Conservation (phyloP, 1,140 invertebrate species). For the Trinorchestia longiramus region DNA sequence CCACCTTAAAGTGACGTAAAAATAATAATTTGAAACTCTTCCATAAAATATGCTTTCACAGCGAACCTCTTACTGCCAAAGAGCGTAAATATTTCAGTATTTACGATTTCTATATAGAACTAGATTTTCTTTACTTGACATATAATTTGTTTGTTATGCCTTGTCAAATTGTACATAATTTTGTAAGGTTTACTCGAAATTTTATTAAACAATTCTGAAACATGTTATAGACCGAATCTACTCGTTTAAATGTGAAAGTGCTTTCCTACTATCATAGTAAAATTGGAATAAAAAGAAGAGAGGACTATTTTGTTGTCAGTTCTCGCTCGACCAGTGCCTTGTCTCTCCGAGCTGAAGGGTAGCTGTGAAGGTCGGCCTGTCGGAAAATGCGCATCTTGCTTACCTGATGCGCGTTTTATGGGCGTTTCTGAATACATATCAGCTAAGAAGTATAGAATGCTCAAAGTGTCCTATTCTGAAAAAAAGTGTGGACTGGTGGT, state of each 20-base stretch:
- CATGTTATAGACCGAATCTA: not conserved
- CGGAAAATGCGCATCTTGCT: slow-evolving; percentile 19
- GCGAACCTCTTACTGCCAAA: not conserved
- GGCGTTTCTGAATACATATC: not conserved
- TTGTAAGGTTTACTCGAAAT: not conserved
- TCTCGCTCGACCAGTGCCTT: not conserved
- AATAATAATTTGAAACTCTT: not conserved
- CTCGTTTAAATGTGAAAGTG: not conserved
- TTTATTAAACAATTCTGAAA: not conserved
- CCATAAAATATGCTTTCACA: not conserved
- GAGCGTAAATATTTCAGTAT: not conserved
- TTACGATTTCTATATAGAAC: not conserved
- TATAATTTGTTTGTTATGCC: not conserved
- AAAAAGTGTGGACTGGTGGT: not conserved
- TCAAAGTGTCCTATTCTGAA: not conserved
- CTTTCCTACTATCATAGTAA: not conserved
- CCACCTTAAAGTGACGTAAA: not conserved
- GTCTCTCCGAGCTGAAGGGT: not conserved
- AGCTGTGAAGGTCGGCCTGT: not conserved
- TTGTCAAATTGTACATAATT: not conserved
- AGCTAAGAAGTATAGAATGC: not conserved
- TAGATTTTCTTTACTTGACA: not conserved
- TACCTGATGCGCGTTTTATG: not conserved
- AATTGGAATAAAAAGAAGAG: not conserved
- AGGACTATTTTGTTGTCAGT: not conserved